Evolutionary conservation across 92 coral and sea anemone genomes (phyloP).

Genomic region (Heteractis magnifica): DNA sequence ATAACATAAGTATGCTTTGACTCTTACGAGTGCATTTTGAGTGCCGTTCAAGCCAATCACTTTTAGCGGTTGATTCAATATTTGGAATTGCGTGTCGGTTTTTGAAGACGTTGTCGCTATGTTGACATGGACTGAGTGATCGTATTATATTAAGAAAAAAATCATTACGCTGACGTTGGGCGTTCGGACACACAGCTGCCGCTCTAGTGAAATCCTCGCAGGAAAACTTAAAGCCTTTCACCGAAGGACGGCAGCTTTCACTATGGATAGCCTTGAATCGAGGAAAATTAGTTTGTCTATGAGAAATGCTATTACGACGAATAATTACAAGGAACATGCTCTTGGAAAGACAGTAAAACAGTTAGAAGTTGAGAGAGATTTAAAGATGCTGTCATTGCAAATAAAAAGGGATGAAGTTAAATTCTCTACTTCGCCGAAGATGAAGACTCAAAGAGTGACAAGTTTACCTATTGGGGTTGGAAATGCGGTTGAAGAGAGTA

Average conservation of each 20-base stretch:
- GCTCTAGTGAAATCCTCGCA: neutral
- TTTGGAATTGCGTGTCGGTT: slow-evolving; percentile 11
- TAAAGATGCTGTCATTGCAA: slow-evolving; percentile 64
- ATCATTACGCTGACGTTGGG: neutral
- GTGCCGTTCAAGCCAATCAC: slow-evolving; percentile 13
- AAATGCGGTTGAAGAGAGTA: neutral
- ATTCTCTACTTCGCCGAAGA: slow-evolving; percentile 26
- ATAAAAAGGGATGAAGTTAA: slow-evolving; percentile 59
- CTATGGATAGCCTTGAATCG: slow-evolving; percentile 55
- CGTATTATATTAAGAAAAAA: neutral
- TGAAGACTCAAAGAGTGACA: slow-evolving; percentile 28
- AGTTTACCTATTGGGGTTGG: slow-evolving; percentile 5
- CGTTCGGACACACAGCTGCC: neutral
- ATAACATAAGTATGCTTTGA: neutral
- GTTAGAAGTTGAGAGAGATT: slow-evolving; percentile 73
- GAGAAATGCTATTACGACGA: slow-evolving; percentile 60
- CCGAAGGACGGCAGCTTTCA: no score
- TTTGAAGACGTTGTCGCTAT: slow-evolving; percentile 10
- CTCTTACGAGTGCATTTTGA: neutral
- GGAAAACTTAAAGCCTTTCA: no score
- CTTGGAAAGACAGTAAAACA: slow-evolving; percentile 54
- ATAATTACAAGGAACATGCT: slow-evolving; percentile 44
- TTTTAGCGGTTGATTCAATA: slow-evolving; percentile 19
- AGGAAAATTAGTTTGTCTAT: slow-evolving; percentile 59
- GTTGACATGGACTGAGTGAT: slow-evolving; percentile 8